These are phyloP conservation scores for Cordilura impudica DNA, from an alignment of 2,888 invertebrate species.

Conservation along the genomic window DNA sequence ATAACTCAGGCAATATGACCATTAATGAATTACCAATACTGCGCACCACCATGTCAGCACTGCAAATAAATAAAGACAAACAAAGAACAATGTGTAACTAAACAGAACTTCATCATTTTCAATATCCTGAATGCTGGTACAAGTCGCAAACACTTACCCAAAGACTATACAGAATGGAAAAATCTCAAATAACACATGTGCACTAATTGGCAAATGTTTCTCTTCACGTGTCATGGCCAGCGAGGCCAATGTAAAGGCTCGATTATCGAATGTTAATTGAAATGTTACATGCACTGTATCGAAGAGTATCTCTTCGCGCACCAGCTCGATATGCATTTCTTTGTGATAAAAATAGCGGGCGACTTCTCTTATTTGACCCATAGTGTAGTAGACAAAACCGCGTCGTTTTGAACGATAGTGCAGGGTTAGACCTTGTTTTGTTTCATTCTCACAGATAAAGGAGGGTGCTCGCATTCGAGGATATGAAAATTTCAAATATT, in stretches of 20 bases:
- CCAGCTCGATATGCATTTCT: conserved; percentile 93
- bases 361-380: conserved; percentile 96
- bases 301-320: conserved; percentile 91
- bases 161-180: conserved; percentile 99
- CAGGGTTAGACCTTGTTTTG: conserved; percentile 92
- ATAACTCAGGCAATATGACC: conserved; percentile 91
- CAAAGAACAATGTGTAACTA: not conserved
- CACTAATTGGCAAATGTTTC: conserved; percentile 92
- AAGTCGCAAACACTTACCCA: conserved; percentile 82
- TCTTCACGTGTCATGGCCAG: conserved; percentile 92
- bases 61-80: conserved; percentile 72
- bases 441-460: conserved; percentile 98
- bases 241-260: conserved; percentile 90
- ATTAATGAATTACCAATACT: conserved; percentile 94
- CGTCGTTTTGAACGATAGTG: conserved; percentile 95
- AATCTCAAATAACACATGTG: conserved; percentile 94
- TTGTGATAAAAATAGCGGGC: conserved; percentile 96
- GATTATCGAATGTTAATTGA: conserved; percentile 95
- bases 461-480: conserved; percentile 94
- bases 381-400: conserved; percentile 97
- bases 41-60: conserved; percentile 91
- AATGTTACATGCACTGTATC: conserved; percentile 96
- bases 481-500: conserved; percentile 97
- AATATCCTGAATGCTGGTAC: not conserved
- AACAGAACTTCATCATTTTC: not conserved